phyloP scores from a whole-genome alignment of 2,888 invertebrate genomes.

The Creontiades dilutus region DNA sequence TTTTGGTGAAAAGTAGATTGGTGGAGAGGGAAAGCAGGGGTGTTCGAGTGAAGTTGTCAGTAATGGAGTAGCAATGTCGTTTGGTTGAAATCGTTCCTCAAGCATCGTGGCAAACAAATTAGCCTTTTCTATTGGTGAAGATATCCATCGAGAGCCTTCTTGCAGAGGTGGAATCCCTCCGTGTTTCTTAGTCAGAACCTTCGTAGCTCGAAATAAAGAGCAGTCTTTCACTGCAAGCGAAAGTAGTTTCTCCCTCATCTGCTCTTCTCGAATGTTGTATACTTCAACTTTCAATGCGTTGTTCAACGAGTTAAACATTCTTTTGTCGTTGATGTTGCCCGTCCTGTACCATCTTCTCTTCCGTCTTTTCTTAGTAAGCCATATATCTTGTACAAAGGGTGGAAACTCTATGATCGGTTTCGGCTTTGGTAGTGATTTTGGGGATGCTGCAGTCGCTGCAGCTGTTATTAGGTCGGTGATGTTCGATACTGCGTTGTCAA shows the following conservation, averaged over 20 bases:
- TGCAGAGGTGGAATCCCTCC: not conserved
- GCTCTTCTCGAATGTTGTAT: not conserved
- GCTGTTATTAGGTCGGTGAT: not conserved
- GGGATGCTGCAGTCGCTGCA: not conserved
- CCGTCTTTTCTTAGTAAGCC: not conserved
- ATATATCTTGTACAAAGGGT: not conserved
- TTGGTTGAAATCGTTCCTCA: not conserved
- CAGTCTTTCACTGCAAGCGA: not conserved
- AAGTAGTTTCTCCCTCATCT: not conserved
- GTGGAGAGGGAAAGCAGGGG: not conserved
- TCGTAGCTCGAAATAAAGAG: slow-evolving; percentile 11
- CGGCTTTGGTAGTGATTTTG: not conserved
- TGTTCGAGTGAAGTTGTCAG: not conserved
- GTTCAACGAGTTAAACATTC: not conserved
- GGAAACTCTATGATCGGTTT: not conserved
- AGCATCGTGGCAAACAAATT: not conserved
- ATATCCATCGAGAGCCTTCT: not conserved
- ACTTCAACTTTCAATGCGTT: slow-evolving; percentile 20
- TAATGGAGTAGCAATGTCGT: not conserved
- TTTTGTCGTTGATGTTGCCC: not conserved
- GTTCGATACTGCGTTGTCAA: not conserved
- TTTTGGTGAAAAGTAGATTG: not conserved
- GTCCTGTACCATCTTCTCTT: not conserved
- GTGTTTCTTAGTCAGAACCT: not conserved
- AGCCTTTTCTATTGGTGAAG: not conserved